A percentile compares a stretch with the other conserved stretches of the same genome.
phyloP scores from a whole-genome alignment of 2,888 invertebrate species.

The Calameuta pallipes region DNA sequence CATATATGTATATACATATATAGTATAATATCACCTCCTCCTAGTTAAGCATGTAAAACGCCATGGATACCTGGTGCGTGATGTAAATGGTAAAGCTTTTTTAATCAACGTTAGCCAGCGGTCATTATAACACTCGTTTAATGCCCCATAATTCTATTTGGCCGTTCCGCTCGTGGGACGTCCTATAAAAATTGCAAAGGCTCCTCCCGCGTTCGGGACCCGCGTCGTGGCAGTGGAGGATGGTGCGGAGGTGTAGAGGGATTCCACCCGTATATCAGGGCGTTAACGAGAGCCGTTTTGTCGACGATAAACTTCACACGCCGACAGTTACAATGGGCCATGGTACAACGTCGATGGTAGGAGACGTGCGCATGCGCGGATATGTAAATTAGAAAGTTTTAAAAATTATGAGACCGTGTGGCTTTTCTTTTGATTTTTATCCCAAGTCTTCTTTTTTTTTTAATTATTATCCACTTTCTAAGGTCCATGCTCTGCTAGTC shows the following conservation, averaged over 20 bases:
- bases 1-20: not conserved
- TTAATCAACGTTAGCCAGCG: constrained; percentile 55
- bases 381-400: not conserved
- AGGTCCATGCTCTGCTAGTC: not conserved
- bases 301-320: constrained; percentile 52
- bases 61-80: not conserved
- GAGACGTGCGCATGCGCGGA: not conserved
- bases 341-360: not conserved
- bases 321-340: not conserved
- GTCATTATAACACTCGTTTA: constrained; percentile 60
- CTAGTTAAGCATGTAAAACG: not conserved
- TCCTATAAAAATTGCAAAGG: constrained; percentile 44
- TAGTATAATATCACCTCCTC: not conserved
- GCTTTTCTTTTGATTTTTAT: not conserved
- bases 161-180: constrained; percentile 8
- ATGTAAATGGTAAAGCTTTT: constrained; percentile 41
- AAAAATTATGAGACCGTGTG: not conserved
- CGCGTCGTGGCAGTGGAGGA: not conserved
- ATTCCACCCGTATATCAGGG: constrained; percentile 47
- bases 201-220: constrained; percentile 50
- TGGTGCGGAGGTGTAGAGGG: not conserved
- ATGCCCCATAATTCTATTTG: constrained; percentile 50
- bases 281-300: constrained; percentile 61
- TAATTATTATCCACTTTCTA: not conserved
- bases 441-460: no score